Conservation (phyloP, 2,113 vertebrate genomes). For the Aleadryas rufinucha region DNA sequence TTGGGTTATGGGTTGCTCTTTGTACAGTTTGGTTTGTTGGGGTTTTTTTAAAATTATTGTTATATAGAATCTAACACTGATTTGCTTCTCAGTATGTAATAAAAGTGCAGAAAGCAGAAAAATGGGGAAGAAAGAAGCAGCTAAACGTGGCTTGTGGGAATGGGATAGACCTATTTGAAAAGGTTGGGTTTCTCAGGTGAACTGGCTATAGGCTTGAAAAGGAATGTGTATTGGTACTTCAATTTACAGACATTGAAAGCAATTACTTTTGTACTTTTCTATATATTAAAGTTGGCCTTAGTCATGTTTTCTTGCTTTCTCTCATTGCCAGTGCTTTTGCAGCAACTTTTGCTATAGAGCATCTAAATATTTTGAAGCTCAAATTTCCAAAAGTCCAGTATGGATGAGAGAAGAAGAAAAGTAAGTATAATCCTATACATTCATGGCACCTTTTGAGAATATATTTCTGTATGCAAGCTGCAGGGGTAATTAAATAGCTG, state of each 20-base stretch:
- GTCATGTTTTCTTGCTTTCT: not conserved
- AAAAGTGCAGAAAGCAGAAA: not conserved
- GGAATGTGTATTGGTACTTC: not conserved
- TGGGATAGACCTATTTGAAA: not conserved
- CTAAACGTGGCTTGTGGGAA: not conserved
- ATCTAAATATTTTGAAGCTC: conserved; percentile 90
- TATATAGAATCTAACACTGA: not conserved
- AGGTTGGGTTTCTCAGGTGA: not conserved
- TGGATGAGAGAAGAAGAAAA: conserved; percentile 89
- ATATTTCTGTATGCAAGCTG: not conserved
- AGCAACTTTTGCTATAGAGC: conserved; percentile 95
- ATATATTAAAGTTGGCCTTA: not conserved
- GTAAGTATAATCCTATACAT: conserved; percentile 59
- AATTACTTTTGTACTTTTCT: not conserved
- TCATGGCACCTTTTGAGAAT: not conserved
- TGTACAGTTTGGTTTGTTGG: not conserved
- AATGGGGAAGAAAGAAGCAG: not conserved
- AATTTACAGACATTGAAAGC: not conserved
- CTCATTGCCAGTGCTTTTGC: conserved; percentile 84
- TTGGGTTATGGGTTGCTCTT: not conserved
- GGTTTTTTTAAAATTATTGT: fast-evolving
- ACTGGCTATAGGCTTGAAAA: not conserved
- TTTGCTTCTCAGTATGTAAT: not conserved
- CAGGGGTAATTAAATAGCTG: not conserved
- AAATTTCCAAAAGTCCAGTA: conserved; percentile 87